These are phyloP conservation scores for Teinopalpus imperialis DNA, from an alignment of 2,888 invertebrate genomes.

Conservation along the genomic window DNA sequence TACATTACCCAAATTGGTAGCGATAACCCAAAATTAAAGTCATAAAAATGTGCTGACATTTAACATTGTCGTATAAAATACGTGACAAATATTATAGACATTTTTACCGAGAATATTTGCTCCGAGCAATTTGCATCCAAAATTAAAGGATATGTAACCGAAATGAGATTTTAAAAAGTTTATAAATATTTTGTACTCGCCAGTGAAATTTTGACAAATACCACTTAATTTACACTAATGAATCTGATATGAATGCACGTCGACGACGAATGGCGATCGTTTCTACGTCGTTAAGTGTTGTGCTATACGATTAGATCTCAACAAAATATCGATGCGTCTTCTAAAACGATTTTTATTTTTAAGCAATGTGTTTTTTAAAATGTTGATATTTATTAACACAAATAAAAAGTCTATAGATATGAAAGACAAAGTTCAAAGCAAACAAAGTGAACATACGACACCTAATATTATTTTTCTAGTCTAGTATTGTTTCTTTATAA, in stretches of 20 bases:
- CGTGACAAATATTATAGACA: conserved; percentile 40
- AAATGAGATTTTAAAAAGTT: too few relatives aligned
- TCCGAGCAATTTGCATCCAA: conserved; percentile 15
- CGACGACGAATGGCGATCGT: conserved; percentile 52
- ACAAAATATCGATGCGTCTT: conserved; percentile 17
- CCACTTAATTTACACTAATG: conserved; percentile 80
- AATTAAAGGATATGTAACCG: too few relatives aligned
- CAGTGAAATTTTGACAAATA: conserved; percentile 75
- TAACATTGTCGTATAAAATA: conserved; percentile 57
- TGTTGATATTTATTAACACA: too few relatives aligned
- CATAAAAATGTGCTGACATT: conserved; percentile 67
- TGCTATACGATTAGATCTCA: conserved; percentile 23
- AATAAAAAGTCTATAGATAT: too few relatives aligned
- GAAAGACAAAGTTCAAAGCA: too few relatives aligned
- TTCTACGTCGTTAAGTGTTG: conserved; percentile 46
- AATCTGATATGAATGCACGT: conserved; percentile 70
- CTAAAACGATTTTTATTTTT: too few relatives aligned
- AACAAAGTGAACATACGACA: too few relatives aligned
- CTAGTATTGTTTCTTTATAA: too few relatives aligned
- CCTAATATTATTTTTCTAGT: too few relatives aligned
- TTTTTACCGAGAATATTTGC: conserved; percentile 49
- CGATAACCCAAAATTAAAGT: conserved; percentile 49
- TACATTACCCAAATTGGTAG: conserved; percentile 69
- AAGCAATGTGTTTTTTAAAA: too few relatives aligned
- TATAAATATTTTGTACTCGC: conserved; percentile 71